Conservation (phyloP, 1,140 invertebrate genomes). For the Solenopsis fugax region DNA sequence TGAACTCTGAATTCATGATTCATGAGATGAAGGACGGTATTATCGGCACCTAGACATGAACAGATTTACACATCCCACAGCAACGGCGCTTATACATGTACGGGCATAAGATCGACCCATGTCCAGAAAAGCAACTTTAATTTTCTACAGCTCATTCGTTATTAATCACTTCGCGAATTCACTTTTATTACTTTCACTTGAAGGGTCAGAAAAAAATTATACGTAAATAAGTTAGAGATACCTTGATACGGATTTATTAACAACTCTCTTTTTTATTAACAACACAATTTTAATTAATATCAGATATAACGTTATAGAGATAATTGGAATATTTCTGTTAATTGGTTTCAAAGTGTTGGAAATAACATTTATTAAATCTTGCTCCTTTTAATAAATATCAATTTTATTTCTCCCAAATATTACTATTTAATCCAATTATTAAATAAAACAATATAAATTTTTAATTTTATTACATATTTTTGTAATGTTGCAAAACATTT, state of each 20-base stretch:
- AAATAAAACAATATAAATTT: slow-evolving; percentile 24
- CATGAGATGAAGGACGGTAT: slow-evolving; percentile 42
- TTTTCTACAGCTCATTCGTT: slow-evolving; percentile 23
- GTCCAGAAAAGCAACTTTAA: slow-evolving; percentile 13
- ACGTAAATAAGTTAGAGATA: neutral
- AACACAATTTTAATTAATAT: neutral
- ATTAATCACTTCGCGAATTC: neutral
- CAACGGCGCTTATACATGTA: neutral
- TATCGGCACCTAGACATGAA: slow-evolving; percentile 41
- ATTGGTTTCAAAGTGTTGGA: neutral
- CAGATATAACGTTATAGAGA: neutral
- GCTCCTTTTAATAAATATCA: neutral
- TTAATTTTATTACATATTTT: neutral
- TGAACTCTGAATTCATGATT: no score
- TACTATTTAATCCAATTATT: neutral
- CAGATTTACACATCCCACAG: slow-evolving; percentile 16
- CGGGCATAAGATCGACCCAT: neutral
- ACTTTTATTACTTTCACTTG: neutral
- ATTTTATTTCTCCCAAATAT: neutral
- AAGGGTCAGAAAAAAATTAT: neutral
- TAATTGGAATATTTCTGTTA: slow-evolving; percentile 8
- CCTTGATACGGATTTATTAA: neutral
- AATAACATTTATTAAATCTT: slow-evolving; percentile 18
- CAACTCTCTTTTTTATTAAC: neutral
- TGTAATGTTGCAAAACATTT: no score